phyloP scores from a whole-genome alignment of 2,888 invertebrate genomes.

The Drosophila helvetica region DNA sequence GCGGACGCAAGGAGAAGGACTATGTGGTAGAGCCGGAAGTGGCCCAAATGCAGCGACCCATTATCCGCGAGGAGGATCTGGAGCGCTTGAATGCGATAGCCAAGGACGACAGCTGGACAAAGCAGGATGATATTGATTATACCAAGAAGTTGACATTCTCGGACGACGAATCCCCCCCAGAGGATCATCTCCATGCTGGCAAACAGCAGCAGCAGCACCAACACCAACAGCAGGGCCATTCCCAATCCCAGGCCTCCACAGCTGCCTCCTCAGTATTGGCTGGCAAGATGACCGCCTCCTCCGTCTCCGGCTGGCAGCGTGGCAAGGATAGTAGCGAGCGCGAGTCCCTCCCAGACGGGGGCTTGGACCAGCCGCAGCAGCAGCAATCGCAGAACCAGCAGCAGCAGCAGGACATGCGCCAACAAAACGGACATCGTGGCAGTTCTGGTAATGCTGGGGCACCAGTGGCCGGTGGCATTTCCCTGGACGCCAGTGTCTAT shows the following conservation, averaged over 20 bases:
- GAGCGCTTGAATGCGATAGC: slow-evolving; percentile 96
- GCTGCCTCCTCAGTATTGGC: slow-evolving; percentile 30
- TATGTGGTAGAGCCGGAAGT: slow-evolving; percentile 85
- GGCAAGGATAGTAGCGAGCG: slow-evolving; percentile 62
- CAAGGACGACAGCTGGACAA: slow-evolving; percentile 95
- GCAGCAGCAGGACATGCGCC: slow-evolving; percentile 72
- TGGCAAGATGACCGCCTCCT: slow-evolving; percentile 40
- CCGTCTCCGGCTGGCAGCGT: slow-evolving; percentile 60
- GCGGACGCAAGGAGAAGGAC: slow-evolving; percentile 78
- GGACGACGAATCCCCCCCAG: slow-evolving; percentile 90
- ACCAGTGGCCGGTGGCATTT: slow-evolving; percentile 65
- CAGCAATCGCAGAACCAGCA: slow-evolving; percentile 10
- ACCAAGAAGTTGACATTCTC: slow-evolving; percentile 97
- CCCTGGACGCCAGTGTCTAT: slow-evolving; percentile 89
- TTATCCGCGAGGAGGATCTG: slow-evolving; percentile 96
- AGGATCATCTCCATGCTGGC: slow-evolving; percentile 51
- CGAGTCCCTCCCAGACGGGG: slow-evolving; percentile 25
- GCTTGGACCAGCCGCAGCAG: slow-evolving; percentile 41
- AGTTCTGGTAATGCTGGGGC: slow-evolving; percentile 82
- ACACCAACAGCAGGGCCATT: slow-evolving; percentile 50
- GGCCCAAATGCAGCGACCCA: slow-evolving; percentile 90
- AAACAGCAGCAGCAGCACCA: slow-evolving; percentile 49
- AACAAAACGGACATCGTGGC: slow-evolving; percentile 82
- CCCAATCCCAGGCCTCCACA: slow-evolving; percentile 36
- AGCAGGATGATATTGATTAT: slow-evolving; percentile 96